These are phyloP conservation scores for Campoplex capitator DNA, from an alignment of 2,888 invertebrate species.

Conservation along the genomic window DNA sequence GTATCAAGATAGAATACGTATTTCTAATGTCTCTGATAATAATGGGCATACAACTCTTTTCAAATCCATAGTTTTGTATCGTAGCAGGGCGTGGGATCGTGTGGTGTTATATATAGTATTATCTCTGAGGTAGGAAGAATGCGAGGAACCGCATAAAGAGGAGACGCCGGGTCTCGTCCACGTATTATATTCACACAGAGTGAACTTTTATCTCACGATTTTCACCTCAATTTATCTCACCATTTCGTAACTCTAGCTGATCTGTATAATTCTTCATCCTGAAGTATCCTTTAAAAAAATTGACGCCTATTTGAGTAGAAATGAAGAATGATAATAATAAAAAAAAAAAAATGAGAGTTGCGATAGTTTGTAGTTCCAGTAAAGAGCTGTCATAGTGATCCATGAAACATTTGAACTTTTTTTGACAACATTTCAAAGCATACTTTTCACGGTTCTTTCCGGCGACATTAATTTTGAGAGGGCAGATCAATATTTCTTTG, in stretches of 20 bases:
- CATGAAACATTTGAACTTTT: neutral
- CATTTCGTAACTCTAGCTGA: neutral
- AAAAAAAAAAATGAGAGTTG: neutral
- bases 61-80: neutral
- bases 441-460: neutral
- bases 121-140: neutral
- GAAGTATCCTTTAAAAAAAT: neutral
- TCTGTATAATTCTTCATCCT: neutral
- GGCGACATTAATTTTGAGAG: neutral
- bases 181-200: neutral
- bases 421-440: neutral
- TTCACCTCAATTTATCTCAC: neutral
- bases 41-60: neutral
- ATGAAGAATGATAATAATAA: neutral
- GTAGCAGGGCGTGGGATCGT: neutral
- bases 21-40: neutral
- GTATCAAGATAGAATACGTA: neutral
- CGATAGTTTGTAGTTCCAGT: neutral
- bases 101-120: neutral
- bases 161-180: neutral
- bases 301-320: neutral
- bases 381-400: no score
- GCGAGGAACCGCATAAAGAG: neutral
- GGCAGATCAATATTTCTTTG: neutral
- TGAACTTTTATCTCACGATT: neutral